Evolutionary conservation across 1,140 invertebrate genomes (phyloP).

Genomic region (Agrilus planipennis): DNA sequence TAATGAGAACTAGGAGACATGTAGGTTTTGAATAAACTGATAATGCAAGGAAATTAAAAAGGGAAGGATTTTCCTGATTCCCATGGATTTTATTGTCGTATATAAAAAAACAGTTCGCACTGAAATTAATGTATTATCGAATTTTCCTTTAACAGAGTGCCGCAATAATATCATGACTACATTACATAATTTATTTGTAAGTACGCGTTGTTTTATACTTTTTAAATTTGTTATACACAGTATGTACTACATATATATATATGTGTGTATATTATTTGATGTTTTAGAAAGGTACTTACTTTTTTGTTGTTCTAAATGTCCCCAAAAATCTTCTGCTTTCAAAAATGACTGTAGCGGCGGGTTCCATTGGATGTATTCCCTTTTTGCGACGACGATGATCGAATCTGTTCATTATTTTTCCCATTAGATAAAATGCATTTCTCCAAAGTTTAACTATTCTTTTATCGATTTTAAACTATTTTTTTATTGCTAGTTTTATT

Average conservation of each 20-base stretch:
- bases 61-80: too few species aligned
- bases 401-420: slow-evolving; percentile 5
- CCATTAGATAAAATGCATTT: background rate
- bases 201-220: background rate
- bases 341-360: slow-evolving; percentile 25
- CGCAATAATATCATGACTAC: background rate
- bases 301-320: slow-evolving; percentile 28
- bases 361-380: slow-evolving; percentile 29
- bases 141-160: slow-evolving; percentile 2
- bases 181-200: too few species aligned
- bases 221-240: background rate
- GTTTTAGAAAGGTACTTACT: slow-evolving; percentile 17
- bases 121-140: background rate
- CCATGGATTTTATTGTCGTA: too few species aligned
- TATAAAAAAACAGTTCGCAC: too few species aligned
- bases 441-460: background rate
- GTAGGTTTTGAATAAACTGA: too few species aligned
- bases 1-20: too few species aligned
- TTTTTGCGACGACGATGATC: slow-evolving; percentile 20
- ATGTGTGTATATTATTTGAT: background rate
- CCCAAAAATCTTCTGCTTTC: slow-evolving; percentile 28
- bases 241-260: background rate
- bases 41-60: too few species aligned
- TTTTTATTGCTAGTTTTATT: slow-evolving; percentile 1
- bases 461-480: slow-evolving; percentile 1